phyloP scores from a whole-genome alignment of 1,140 invertebrate genomes.

The Nasonia giraulti region DNA sequence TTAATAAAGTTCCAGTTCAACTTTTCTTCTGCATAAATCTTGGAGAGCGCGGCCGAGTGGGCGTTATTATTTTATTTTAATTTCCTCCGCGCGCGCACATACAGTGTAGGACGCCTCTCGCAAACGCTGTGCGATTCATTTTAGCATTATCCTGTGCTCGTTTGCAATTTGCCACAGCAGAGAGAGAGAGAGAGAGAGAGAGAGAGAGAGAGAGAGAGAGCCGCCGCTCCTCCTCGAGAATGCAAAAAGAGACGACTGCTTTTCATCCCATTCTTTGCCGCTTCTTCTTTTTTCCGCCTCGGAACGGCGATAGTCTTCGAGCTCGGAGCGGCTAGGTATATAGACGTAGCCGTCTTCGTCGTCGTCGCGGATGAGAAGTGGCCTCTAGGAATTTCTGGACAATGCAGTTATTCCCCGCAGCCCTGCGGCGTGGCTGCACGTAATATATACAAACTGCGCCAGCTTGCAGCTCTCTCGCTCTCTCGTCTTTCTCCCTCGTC shows the following conservation, averaged over 20 bases:
- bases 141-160: neutral
- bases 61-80: neutral
- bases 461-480: neutral
- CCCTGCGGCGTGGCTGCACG: neutral
- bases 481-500: neutral
- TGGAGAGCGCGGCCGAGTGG: neutral
- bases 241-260: neutral
- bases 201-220: too few relatives aligned
- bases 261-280: neutral
- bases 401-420: slow-evolving; percentile 7
- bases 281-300: neutral
- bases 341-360: neutral
- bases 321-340: neutral
- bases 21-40: slow-evolving; percentile 1
- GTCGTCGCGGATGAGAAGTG: neutral
- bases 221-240: neutral
- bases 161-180: neutral
- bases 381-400: slow-evolving; percentile 13
- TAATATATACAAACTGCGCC: slow-evolving; percentile 6
- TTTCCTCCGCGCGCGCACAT: neutral
- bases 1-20: neutral
- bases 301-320: neutral
- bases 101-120: too few relatives aligned
- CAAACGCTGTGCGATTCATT: neutral
- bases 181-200: too few relatives aligned